Evolutionary conservation across 2,888 invertebrate genomes (phyloP), one percentile per base, ranked within the genome.

Genomic region (Lysandra coridon): DNA sequence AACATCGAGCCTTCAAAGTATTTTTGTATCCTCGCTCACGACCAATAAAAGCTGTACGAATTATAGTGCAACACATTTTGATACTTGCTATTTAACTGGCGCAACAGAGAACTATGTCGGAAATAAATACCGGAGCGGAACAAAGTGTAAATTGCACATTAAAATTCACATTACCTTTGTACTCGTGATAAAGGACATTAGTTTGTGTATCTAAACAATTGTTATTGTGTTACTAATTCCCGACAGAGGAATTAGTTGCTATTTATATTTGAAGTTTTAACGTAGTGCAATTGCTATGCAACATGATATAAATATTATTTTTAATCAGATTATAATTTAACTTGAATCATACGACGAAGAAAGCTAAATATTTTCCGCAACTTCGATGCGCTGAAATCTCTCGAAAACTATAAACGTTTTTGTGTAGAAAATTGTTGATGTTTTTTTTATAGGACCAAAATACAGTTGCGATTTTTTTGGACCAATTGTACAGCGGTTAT

Each of bases 61-160:
- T 69, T 69, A 33, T 33, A 33, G 5, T 69, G 64, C 30, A 64
- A 64, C 64, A 33, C 69, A 69, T 69, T 69, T 69, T 33, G 33
- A 69, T 69, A 69, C 33, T 33, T 14, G 69, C 12, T 69, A 69
- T 69, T 69, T 69, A 69, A 17, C 69, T 4, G 69, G 33, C 17
- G 30, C 33, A 23, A 14, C 14, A 33, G 33, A 33, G 69, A 69
- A 69, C 85, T 85, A 83, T 82, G 80, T 82, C 81, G 84, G 83
- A 87, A 87, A 89, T 88, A 90, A 89, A 88, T 87, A 86, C 83
- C 80, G 83, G 81, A 82, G 80, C 84, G 83, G 81, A 84, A 85
- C 84, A 86, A 88, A 85, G 85, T 85, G 85, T 86, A 88, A 88
- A 88, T 87, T 86, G 86, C 85, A 83, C 84, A 84, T 85, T 81